Conservation (phyloP, 2,888 invertebrate genomes). For the Strigamia transsilvanica region DNA sequence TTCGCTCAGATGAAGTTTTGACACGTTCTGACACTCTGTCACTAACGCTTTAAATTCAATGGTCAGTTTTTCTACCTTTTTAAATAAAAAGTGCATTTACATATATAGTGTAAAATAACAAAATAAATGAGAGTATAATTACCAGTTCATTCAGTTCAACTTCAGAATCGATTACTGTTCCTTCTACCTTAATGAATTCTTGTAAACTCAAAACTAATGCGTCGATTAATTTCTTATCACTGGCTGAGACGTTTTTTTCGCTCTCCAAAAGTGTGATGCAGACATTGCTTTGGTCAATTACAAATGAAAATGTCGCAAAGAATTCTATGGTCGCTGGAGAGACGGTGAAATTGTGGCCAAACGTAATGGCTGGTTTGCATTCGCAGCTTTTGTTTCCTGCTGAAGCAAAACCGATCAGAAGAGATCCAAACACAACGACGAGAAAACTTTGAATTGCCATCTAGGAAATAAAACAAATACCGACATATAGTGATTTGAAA, state of each 20-base stretch:
- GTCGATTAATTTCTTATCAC: background rate
- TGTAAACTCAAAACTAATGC: background rate
- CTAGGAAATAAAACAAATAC: background rate
- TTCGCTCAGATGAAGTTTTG: too few species aligned
- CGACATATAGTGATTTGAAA: too few species aligned
- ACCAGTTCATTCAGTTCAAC: background rate
- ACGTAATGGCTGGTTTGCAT: background rate
- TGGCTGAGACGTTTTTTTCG: background rate
- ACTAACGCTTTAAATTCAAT: too few species aligned
- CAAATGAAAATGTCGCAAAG: background rate
- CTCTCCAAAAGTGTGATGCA: background rate
- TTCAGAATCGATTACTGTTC: background rate
- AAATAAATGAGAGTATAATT: too few species aligned
- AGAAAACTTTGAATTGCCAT: background rate
- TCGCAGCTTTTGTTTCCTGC: background rate
- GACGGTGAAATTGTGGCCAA: background rate
- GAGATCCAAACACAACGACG: background rate
- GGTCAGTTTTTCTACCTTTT: too few species aligned
- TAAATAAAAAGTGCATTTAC: too few species aligned
- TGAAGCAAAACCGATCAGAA: background rate
- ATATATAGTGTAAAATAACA: too few species aligned
- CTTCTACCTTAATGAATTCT: background rate
- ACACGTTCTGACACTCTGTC: too few species aligned
- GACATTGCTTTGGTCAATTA: background rate
- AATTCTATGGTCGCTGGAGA: background rate